These are phyloP conservation scores for Riptortus pedestris DNA, from an alignment of 1,140 invertebrate species.

Conservation along the genomic window DNA sequence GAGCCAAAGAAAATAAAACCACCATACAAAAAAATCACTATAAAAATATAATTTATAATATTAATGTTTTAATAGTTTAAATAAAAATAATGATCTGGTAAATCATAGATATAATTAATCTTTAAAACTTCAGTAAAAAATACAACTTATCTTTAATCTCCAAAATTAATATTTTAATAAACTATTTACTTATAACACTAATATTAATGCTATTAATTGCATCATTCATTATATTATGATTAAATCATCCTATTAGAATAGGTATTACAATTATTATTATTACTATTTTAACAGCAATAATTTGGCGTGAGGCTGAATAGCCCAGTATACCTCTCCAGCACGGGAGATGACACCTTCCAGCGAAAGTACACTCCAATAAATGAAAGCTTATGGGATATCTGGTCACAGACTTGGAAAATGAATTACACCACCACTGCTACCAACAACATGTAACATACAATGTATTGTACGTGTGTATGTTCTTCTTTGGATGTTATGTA, in stretches of 20 bases:
- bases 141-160: slow-evolving; percentile 45
- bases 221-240: no score
- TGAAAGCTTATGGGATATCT: no score
- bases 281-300: slow-evolving; percentile 39
- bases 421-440: no score
- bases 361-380: no score
- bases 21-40: slow-evolving; percentile 38
- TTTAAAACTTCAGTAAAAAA: slow-evolving; percentile 45
- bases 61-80: slow-evolving; percentile 48
- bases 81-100: slow-evolving; percentile 49
- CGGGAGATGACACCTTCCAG: no score
- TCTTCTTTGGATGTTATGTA: no score
- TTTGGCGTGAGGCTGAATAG: no score
- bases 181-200: slow-evolving; percentile 35
- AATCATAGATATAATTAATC: slow-evolving; percentile 43
- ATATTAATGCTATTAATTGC: slow-evolving; percentile 35
- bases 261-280: slow-evolving; percentile 41
- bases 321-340: no score
- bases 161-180: slow-evolving; percentile 46
- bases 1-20: slow-evolving; percentile 41
- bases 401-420: no score
- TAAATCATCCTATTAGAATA: slow-evolving; percentile 42
- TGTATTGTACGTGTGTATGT: no score
- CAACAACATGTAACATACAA: no score
- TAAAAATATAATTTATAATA: slow-evolving; percentile 35